phyloP scores from a whole-genome alignment of 2,888 invertebrate genomes.

The Lottia gigantea region DNA sequence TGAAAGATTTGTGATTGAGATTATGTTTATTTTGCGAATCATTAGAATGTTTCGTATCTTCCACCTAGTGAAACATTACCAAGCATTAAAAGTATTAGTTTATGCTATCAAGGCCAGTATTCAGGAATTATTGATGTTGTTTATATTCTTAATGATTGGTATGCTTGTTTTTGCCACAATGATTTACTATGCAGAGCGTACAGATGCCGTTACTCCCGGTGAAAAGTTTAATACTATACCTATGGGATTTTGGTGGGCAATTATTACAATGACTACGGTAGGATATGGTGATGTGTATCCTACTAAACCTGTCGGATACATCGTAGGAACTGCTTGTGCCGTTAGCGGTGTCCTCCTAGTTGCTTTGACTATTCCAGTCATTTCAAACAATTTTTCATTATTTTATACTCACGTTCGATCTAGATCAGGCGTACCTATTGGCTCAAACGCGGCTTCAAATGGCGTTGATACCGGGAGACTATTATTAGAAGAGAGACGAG shows the following conservation, averaged over 20 bases:
- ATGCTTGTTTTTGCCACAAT: constrained; percentile 67
- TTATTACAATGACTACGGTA: constrained; percentile 68
- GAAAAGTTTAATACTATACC: constrained; percentile 65
- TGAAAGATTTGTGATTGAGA: constrained; percentile 63
- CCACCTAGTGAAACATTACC: constrained; percentile 70
- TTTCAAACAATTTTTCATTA: constrained; percentile 66
- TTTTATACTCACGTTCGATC: constrained; percentile 66
- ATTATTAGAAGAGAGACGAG: constrained; percentile 34
- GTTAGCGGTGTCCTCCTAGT: constrained; percentile 63
- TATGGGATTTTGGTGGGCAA: constrained; percentile 69
- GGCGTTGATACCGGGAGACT: constrained; percentile 28
- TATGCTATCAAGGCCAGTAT: constrained; percentile 69
- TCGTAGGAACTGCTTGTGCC: constrained; percentile 63
- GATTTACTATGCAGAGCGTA: constrained; percentile 67
- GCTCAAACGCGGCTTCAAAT: constrained; percentile 14
- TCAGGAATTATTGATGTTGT: constrained; percentile 66
- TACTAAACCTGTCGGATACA: constrained; percentile 56
- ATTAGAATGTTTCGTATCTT: constrained; percentile 70
- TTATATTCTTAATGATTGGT: constrained; percentile 66
- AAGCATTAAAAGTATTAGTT: constrained; percentile 69
- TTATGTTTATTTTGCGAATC: constrained; percentile 69
- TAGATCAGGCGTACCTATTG: constrained; percentile 32
- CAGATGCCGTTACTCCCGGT: constrained; percentile 49
- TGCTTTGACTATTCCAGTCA: constrained; percentile 65
- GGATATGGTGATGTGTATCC: constrained; percentile 66